Base-by-base conservation (phyloP, 2,888 invertebrate genomes). In the Urechis unicinctus region DNA sequence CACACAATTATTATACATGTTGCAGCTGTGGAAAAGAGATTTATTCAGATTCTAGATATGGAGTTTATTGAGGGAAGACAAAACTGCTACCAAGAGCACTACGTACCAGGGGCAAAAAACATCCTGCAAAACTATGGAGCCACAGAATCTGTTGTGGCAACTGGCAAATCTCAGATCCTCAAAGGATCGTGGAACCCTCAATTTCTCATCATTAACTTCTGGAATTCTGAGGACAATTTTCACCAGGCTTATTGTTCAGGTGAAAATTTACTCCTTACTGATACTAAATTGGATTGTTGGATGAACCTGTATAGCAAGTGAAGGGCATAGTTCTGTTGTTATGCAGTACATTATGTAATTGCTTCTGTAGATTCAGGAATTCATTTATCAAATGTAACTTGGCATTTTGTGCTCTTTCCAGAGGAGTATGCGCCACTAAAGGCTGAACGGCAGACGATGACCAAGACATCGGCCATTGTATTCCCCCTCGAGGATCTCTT, bases 31-130 rank as follows among this genome's bases (percentile, higher is more conserved):
- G 50, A 50, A 31, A 58, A 55, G 47, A 48, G 49, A 41, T 60
- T 58, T 31, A 52, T 60, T 5, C 57, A 60, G 44, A 21, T 60
- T n/a, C 43, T 57, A 22, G 60, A 60, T 51, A 25, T 60, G 31
- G 44, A 59, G 25, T 52, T 60, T 30, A 26, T 24, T 36, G 9
- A 36, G 17, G 36, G 17, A 5, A 53, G 56, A 30, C 52, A 30
- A 13, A 44, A 56, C 9, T 52, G 53, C 6, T 58, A 53, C 46
- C 21, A 41, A 6, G 29, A 31, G 2, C 55, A 56, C 2, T 58
- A 58, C 36, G 28, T 50, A 9, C 21, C 31, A 13, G 55, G 46
- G 3, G 50, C 55, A 9, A 50, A 26, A 2, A 24, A 26, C 2
- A 42, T 50, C 36, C 50, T 53, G 22, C 45, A 58, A 24, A 29